Evolutionary conservation across 2,797 vertebrate species (phyloP).

Genomic region (Crocodylus rhombifer): DNA sequence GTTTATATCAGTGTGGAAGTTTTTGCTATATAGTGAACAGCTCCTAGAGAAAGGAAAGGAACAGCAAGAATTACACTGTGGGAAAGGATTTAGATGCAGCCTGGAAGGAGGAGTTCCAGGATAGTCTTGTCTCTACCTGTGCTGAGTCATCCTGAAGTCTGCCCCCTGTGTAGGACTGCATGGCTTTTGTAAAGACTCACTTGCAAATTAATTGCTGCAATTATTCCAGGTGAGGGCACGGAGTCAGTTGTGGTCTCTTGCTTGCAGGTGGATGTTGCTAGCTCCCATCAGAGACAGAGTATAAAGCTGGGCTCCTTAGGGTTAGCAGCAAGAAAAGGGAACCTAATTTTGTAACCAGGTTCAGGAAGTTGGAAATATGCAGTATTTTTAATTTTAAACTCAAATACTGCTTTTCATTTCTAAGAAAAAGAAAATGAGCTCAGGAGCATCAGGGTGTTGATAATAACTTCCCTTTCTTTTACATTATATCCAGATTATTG

Average conservation of each 20-base stretch:
- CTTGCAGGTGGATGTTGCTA: background rate
- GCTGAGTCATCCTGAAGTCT: background rate
- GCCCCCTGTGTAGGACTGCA: background rate
- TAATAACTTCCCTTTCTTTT: background rate
- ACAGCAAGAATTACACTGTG: conserved; percentile 34
- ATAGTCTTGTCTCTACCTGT: background rate
- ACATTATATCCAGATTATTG: background rate
- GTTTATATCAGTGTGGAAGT: conserved; percentile 23
- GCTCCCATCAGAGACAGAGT: background rate
- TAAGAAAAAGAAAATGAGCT: background rate
- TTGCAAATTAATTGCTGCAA: background rate
- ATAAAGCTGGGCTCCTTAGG: background rate
- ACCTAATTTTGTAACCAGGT: background rate
- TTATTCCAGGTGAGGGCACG: background rate
- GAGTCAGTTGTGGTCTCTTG: background rate
- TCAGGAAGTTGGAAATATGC: background rate
- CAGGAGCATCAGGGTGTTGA: background rate
- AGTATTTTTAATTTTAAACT: background rate
- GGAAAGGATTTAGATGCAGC: conserved; percentile 30
- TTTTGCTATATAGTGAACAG: conserved; percentile 17
- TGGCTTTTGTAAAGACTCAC: background rate
- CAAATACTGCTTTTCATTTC: background rate
- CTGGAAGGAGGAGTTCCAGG: conserved; percentile 37
- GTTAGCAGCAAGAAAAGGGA: background rate
- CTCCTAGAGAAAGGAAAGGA: conserved; percentile 23